These are phyloP conservation scores for Brachypteracias leptosomus DNA, from an alignment of 2,113 vertebrate genomes.

Conservation along the genomic window DNA sequence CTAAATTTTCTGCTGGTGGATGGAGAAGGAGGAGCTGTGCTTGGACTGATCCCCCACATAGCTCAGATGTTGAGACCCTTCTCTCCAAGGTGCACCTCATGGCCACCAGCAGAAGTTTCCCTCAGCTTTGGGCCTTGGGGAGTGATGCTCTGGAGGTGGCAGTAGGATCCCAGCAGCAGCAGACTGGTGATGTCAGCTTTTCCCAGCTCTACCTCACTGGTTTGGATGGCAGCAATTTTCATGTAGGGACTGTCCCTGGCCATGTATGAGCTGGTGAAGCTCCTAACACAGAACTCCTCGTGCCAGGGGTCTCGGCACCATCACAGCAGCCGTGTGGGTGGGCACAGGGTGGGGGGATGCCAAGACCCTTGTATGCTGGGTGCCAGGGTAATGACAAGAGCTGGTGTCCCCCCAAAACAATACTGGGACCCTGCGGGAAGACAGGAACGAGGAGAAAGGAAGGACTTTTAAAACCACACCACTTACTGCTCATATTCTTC, in stretches of 20 bases:
- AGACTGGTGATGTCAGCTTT: not conserved
- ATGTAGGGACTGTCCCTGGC: not conserved
- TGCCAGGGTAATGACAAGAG: not conserved
- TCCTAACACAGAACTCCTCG: not conserved
- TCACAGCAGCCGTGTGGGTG: not conserved
- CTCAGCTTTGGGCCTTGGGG: not conserved
- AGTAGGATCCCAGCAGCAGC: not conserved
- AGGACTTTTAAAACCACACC: not conserved
- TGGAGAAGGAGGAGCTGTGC: not conserved
- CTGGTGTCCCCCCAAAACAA: not conserved
- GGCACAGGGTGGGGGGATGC: not conserved
- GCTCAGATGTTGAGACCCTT: not conserved
- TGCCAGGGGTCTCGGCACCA: not conserved
- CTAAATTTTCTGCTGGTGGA: not conserved
- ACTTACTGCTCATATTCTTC: constrained; percentile 89
- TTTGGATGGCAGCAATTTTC: not conserved
- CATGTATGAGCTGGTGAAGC: not conserved
- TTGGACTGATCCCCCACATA: not conserved
- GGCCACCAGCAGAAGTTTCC: not conserved
- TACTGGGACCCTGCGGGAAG: not conserved
- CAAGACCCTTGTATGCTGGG: not conserved
- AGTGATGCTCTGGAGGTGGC: not conserved
- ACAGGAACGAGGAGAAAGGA: not conserved
- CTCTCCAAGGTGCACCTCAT: not conserved
- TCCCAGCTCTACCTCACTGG: not conserved